Evolutionary conservation across 2,888 invertebrate genomes (phyloP).

Genomic region (Quadriops clusia): DNA sequence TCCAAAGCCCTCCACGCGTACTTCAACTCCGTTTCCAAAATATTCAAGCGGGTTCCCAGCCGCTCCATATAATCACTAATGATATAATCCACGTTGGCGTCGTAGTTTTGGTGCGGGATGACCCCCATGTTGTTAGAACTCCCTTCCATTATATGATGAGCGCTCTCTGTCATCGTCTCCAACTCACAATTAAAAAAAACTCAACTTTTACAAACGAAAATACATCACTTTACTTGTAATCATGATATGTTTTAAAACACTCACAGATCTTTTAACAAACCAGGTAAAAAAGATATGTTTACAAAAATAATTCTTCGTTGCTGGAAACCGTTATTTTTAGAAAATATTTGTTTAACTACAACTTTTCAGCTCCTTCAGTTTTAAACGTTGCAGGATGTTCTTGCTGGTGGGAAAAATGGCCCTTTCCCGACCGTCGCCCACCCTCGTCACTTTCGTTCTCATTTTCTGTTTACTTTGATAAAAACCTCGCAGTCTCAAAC

Average conservation of each 20-base stretch:
- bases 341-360: no score
- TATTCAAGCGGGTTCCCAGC: constrained; percentile 72
- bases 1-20: constrained; percentile 89
- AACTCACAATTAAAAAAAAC: no score
- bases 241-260: no score
- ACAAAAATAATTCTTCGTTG: no score
- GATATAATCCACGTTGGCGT: constrained; percentile 53
- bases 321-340: no score
- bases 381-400: constrained; percentile 10
- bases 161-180: no score
- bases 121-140: constrained; percentile 28
- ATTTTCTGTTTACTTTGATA: no score
- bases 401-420: constrained; percentile 25
- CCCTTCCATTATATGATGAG: constrained; percentile 18
- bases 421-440: constrained; percentile 29
- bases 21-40: constrained; percentile 81
- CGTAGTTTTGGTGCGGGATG: constrained; percentile 28
- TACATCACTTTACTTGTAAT: no score
- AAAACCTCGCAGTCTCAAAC: constrained; percentile 3
- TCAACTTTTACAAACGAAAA: no score
- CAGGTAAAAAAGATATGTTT: no score
- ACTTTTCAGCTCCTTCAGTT: no score
- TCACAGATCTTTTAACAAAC: no score
- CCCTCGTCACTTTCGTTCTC: constrained; percentile 19
- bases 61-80: constrained; percentile 87